A percentile compares a stretch with the other conserved stretches of the same genome.
Conservation (phyloP, 2,888 invertebrate genomes). For the Synergus japonicus region DNA sequence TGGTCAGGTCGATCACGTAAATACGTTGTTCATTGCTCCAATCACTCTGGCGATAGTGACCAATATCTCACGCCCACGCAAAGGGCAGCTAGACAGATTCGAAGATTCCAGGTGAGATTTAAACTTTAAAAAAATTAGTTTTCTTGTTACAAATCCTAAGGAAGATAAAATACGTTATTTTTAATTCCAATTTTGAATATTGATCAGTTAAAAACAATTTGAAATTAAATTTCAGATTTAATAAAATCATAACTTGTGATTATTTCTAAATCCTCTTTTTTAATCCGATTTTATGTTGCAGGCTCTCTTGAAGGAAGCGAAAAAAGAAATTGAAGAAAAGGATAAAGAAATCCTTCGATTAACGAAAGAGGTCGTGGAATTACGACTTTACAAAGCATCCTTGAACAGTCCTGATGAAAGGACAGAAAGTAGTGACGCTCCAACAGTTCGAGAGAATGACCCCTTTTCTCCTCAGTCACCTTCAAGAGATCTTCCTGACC, state of each 20-base stretch:
- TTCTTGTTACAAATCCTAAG: not conserved
- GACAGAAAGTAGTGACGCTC: constrained; percentile 87
- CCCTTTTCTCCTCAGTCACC: constrained; percentile 79
- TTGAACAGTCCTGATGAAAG: constrained; percentile 89
- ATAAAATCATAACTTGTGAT: not conserved
- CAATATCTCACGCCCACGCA: constrained; percentile 94
- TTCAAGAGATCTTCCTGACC: constrained; percentile 79
- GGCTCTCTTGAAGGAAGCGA: constrained; percentile 85
- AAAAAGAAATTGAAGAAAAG: constrained; percentile 87
- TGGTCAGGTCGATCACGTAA: constrained; percentile 80
- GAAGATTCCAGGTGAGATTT: constrained; percentile 81
- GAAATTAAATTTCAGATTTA: not conserved
- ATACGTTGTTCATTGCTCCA: constrained; percentile 91
- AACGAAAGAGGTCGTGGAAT: constrained; percentile 88
- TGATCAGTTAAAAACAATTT: not conserved
- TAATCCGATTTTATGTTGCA: constrained; percentile 64
- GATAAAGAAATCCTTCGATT: constrained; percentile 89
- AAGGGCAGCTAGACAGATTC: constrained; percentile 88
- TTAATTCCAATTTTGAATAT: not conserved
- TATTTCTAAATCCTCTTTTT: not conserved
- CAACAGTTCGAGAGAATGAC: constrained; percentile 86
- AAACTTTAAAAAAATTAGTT: not conserved
- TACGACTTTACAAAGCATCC: constrained; percentile 88
- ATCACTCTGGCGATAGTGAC: constrained; percentile 87
- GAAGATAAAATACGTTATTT: not conserved